phyloP scores from a whole-genome alignment of 23 tunicate genomes.

The Ciona savignyi region DNA sequence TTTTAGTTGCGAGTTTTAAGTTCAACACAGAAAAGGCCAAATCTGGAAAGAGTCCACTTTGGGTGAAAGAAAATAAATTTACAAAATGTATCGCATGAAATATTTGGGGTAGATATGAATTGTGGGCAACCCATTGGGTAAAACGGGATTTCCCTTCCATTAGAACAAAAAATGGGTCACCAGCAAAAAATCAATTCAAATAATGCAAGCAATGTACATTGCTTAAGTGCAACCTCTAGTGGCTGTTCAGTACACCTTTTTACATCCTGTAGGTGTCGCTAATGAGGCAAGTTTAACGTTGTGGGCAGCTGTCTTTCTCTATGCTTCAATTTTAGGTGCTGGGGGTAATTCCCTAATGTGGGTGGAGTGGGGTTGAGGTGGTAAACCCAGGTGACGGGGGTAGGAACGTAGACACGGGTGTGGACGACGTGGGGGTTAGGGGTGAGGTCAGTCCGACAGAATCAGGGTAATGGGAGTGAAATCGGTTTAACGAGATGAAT shows the following conservation, averaged over 20 bases:
- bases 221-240: not conserved
- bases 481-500: constrained; percentile 69
- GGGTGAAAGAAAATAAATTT: too few species aligned
- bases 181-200: not conserved
- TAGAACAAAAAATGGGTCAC: too few species aligned
- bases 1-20: too few species aligned
- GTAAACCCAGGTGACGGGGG: constrained; percentile 28
- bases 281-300: not conserved
- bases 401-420: constrained; percentile 57
- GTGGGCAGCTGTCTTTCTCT: not conserved
- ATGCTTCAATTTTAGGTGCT: not conserved
- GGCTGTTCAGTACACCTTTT: not conserved
- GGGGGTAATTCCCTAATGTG: not conserved
- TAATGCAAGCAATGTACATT: not conserved
- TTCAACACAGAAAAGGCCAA: not conserved
- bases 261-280: not conserved
- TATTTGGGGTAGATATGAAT: too few species aligned
- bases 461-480: constrained; percentile 60
- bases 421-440: constrained; percentile 36
- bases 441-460: constrained; percentile 48
- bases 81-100: not conserved
- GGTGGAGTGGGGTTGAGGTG: constrained; percentile 39
- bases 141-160: too few species aligned
- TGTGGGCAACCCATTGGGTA: not conserved
- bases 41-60: too few species aligned